Evolutionary conservation across 2,113 vertebrate genomes (phyloP), one percentile per base, ranked within the genome.

Genomic region (Trinectes maculatus): DNA sequence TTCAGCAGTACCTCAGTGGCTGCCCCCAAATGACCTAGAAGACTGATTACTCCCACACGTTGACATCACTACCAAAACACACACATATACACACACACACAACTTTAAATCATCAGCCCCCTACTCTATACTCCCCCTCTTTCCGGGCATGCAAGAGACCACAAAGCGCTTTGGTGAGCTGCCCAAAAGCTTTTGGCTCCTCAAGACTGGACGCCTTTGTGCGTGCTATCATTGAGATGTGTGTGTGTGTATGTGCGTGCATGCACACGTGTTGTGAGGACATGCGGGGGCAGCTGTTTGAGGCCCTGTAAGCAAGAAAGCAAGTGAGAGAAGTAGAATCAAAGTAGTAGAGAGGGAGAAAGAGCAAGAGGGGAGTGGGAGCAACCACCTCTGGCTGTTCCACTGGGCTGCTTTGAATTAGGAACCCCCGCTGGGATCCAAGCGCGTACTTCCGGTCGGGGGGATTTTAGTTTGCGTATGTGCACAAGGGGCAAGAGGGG

Each of bases 401-500:
- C 84, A 89, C 86, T 83, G 83, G 81, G 89, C 92, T 94, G 93
- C 89, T 94, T 93, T 92, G 90, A 93, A 93, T 94, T 94, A 93
- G 81, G 87, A 89, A 88, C 90, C 88, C 91, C 92, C 88, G 83
- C 89, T 85, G 89, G 90, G 88, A 92, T 87, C 88, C 87, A 91
- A 90, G 91, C 80, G 85, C 91, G 90, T 82, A 90, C 90, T 91
- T 93, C 91, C 93, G 92, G 90, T 87, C 65, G 71, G 77, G 83
- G 63, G 73, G n/a, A n/a, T 59, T 80, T 71, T 59, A 52, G 80
- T 59, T 77, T 5, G 60, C 68, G 79, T 56, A 70, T 61, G 81
- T 58, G 55, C 34, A 8, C 24, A 18, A 36, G 29, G 33, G 62
- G 60, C 40, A 42, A 48, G 46, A 57, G 37, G 70, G 36, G 15